Percentiles rank a stretch among this genome's conserved stretches.
These are phyloP conservation scores for Dasysyrphus albostriatus DNA, from an alignment of 2,888 invertebrate species.

Conservation along the genomic window DNA sequence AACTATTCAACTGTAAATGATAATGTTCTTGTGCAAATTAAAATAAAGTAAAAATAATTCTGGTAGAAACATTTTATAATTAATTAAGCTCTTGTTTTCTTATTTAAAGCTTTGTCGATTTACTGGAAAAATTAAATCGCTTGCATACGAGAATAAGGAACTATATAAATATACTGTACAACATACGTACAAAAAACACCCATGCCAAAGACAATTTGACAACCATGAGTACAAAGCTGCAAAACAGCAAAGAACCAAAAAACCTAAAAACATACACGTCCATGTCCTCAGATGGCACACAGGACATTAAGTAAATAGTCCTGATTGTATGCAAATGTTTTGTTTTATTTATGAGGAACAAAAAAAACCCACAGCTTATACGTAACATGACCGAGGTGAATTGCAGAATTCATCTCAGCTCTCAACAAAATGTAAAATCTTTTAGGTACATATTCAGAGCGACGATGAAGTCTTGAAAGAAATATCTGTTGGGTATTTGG, in stretches of 20 bases:
- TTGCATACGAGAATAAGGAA: too few species aligned
- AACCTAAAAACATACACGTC: constrained; percentile 27
- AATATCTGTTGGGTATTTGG: constrained; percentile 15
- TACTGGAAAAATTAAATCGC: too few species aligned
- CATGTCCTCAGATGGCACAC: constrained; percentile 42
- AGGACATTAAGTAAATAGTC: constrained; percentile 67
- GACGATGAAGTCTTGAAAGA: constrained; percentile 7
- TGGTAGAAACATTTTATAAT: too few species aligned
- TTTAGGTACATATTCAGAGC: not conserved
- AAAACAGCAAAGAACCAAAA: constrained; percentile 1
- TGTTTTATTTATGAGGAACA: constrained; percentile 59
- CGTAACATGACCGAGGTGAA: not conserved
- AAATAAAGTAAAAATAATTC: too few species aligned
- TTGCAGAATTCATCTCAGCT: constrained; percentile 40
- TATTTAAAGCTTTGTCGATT: too few species aligned
- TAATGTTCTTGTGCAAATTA: too few species aligned
- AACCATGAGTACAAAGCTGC: not conserved
- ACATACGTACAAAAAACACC: not conserved
- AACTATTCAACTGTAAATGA: too few species aligned
- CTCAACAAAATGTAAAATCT: constrained; percentile 19
- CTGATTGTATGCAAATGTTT: constrained; percentile 72
- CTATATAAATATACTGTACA: too few species aligned
- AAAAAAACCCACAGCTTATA: not conserved
- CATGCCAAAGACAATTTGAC: not conserved
- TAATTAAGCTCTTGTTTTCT: too few species aligned